These are phyloP conservation scores for Fulmarus glacialis DNA, from an alignment of 2,113 vertebrate species.

Conservation along the genomic window DNA sequence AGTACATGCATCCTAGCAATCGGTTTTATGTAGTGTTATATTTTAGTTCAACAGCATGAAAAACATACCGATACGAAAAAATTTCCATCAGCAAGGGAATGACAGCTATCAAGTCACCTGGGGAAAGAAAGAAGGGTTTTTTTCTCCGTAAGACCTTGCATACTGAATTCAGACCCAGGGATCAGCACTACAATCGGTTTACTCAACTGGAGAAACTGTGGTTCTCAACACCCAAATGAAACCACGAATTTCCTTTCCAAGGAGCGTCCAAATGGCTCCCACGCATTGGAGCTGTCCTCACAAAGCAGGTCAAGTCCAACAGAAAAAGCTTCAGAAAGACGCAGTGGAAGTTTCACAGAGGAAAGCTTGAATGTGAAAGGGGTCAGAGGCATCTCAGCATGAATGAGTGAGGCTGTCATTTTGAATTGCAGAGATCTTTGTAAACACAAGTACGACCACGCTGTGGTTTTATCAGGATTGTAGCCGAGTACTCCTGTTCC, in stretches of 20 bases:
- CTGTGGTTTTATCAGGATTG: not conserved
- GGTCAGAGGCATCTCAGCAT: not conserved
- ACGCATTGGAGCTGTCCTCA: not conserved
- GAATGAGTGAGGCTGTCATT: not conserved
- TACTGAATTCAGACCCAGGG: not conserved
- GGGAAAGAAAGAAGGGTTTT: not conserved
- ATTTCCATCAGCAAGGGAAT: not conserved
- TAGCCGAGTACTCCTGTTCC: not conserved
- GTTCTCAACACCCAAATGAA: not conserved
- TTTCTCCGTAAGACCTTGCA: not conserved
- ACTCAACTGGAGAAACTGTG: not conserved
- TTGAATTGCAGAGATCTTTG: not conserved
- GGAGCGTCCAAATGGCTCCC: not conserved
- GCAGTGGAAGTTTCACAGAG: fast-evolving
- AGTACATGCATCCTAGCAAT: not conserved
- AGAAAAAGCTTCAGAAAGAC: not conserved
- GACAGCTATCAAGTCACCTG: not conserved
- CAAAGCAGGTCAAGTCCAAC: not conserved
- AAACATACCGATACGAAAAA: not conserved
- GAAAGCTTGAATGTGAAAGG: not conserved
- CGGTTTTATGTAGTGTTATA: not conserved
- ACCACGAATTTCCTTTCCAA: not conserved
- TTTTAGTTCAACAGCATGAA: not conserved
- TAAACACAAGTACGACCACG: not conserved
- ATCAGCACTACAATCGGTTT: not conserved